Percentiles rank a stretch among this genome's conserved stretches.
These are phyloP conservation scores for Halcyon chelicuti DNA, from an alignment of 2,797 vertebrate genomes.

Conservation along the genomic window DNA sequence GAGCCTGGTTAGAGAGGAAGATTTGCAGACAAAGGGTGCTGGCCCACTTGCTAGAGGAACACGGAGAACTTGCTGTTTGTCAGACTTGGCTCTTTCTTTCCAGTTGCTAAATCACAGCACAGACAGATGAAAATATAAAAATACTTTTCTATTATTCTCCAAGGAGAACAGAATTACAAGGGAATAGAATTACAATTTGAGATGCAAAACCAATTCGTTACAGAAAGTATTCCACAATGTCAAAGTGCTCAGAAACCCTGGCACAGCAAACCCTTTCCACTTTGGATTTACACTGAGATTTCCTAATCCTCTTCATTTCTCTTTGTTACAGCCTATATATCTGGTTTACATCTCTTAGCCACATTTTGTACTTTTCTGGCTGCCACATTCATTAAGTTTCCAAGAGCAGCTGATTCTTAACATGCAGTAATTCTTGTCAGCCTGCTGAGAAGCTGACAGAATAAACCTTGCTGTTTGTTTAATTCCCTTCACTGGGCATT, in stretches of 20 bases:
- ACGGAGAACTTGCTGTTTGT: background rate
- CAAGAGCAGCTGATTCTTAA: slow-evolving; percentile 50
- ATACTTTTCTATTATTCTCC: background rate
- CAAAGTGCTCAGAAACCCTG: background rate
- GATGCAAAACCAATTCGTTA: background rate
- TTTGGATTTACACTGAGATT: background rate
- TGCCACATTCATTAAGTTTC: slow-evolving; percentile 42
- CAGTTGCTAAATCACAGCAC: background rate
- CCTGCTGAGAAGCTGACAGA: slow-evolving; percentile 50
- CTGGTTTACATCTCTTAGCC: background rate
- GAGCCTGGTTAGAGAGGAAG: background rate
- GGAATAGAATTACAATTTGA: background rate
- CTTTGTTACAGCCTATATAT: background rate
- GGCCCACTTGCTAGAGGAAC: background rate
- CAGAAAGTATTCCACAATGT: background rate
- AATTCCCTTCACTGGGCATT: slow-evolving; percentile 54
- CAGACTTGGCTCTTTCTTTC: background rate
- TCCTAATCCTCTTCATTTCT: background rate
- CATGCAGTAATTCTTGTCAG: slow-evolving; percentile 54
- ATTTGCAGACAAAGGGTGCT: background rate
- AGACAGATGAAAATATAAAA: slow-evolving; percentile 13
- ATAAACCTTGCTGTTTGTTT: slow-evolving; percentile 61
- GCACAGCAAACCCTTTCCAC: background rate
- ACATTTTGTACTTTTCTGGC: background rate
- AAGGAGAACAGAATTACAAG: background rate